Evolutionary conservation across 2,113 vertebrate genomes (phyloP).

Genomic region (Diphyllodes magnificus): DNA sequence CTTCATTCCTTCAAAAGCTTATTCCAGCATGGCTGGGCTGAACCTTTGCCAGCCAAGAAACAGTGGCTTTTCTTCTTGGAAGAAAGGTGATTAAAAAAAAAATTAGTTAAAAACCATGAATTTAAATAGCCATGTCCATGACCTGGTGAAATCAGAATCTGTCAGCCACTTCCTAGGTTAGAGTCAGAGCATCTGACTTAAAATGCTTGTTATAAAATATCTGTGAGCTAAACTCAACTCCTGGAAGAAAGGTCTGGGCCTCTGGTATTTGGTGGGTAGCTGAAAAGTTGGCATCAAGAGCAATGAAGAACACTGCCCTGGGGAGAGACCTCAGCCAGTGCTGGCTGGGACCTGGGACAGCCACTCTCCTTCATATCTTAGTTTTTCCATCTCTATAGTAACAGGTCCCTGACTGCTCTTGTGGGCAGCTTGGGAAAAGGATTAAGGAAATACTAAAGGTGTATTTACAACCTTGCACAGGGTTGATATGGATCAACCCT

Average conservation of each 20-base stretch:
- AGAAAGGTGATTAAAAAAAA: neutral
- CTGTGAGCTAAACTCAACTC: neutral
- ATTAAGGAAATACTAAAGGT: neutral
- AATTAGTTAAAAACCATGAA: neutral
- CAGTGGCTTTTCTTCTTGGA: neutral
- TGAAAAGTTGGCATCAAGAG: neutral
- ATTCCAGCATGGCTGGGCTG: neutral
- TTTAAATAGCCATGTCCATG: neutral
- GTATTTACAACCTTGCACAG: neutral
- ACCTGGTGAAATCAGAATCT: neutral
- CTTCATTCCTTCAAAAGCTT: neutral
- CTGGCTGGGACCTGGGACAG: neutral
- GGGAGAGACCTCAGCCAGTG: neutral
- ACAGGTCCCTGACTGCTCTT: neutral
- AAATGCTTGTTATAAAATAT: neutral
- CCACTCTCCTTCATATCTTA: neutral
- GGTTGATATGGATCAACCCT: neutral
- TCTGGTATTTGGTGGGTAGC: neutral
- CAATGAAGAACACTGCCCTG: neutral
- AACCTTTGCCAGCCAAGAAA: neutral
- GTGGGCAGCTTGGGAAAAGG: neutral
- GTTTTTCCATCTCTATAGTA: neutral
- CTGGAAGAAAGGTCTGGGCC: neutral
- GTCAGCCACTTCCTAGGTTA: neutral
- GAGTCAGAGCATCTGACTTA: neutral